Evolutionary conservation across 2,888 invertebrate genomes (phyloP).

Genomic region (Operophtera brumata): DNA sequence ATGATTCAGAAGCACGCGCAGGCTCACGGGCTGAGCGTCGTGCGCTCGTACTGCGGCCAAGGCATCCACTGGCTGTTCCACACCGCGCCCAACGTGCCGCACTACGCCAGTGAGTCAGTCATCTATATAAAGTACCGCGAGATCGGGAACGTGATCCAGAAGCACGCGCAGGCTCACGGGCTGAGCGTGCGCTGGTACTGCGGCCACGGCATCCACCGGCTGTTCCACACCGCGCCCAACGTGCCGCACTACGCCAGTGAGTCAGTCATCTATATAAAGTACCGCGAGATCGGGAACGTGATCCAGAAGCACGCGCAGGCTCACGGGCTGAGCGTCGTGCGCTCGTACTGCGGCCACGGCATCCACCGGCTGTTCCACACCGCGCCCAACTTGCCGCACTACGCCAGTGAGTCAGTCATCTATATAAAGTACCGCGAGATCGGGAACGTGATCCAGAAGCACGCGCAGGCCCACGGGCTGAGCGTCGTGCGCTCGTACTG

Average conservation of each 20-base stretch:
- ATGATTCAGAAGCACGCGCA: constrained; percentile 99
- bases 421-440: constrained; percentile 99
- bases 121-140: constrained; percentile 96
- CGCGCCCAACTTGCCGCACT: constrained; percentile 59
- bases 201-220: constrained; percentile 98
- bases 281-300: constrained; percentile 97
- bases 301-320: constrained; percentile 98
- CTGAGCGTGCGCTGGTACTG: constrained; percentile 98
- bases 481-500: constrained; percentile 99
- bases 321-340: constrained; percentile 96
- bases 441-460: constrained; percentile 98
- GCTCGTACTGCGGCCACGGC: constrained; percentile 99
- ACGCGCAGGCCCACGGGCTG: constrained; percentile 95
- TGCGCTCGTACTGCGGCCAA: constrained; percentile 98
- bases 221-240: constrained; percentile 93
- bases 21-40: constrained; percentile 96
- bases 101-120: too few species aligned
- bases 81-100: constrained; percentile 80
- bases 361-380: constrained; percentile 99
- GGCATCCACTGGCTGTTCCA: constrained; percentile 99
- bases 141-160: constrained; percentile 98
- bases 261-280: too few species aligned
- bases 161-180: constrained; percentile 96
- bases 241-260: too few species aligned
- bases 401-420: too few species aligned